A percentile compares a stretch with the other conserved stretches of the same genome.
Conservation (phyloP, 2,797 vertebrate species). For the Eulemur albifrons region DNA sequence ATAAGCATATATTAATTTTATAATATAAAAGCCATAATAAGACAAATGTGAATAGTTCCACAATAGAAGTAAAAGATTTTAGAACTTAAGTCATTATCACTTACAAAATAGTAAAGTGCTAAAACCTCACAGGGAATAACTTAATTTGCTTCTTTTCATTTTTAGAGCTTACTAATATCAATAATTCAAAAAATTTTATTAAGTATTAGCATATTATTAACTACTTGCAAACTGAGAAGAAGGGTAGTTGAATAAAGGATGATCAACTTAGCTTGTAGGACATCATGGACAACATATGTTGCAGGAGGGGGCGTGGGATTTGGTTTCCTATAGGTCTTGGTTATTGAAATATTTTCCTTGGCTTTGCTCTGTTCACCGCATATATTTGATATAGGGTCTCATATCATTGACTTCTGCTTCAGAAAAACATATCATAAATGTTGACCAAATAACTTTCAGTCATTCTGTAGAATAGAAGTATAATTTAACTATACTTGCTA, state of each 20-base stretch:
- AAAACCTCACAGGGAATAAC: not conserved
- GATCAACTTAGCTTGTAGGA: not conserved
- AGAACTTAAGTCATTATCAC: not conserved
- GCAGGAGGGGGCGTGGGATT: accelerated
- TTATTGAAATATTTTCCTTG: not conserved
- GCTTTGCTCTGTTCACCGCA: not conserved
- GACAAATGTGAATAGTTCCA: not conserved
- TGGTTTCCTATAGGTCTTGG: not conserved
- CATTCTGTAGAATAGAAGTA: not conserved
- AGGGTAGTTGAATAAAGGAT: not conserved
- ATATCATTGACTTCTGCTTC: not conserved
- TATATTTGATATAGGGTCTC: not conserved
- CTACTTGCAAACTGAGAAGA: not conserved
- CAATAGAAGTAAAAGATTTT: not conserved
- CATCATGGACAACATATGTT: not conserved
- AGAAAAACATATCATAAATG: not conserved
- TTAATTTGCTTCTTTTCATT: not conserved
- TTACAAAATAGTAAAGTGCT: not conserved
- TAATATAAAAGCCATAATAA: not conserved
- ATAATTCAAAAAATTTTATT: not conserved
- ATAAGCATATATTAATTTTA: not conserved
- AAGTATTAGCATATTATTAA: not conserved
- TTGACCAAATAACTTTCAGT: not conserved
- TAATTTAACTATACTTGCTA: not conserved
- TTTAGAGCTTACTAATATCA: not conserved